Percentiles rank a stretch among this genome's conserved stretches.
Conservation (phyloP, 2,888 invertebrate species). For the Bugulina stolonifera region DNA sequence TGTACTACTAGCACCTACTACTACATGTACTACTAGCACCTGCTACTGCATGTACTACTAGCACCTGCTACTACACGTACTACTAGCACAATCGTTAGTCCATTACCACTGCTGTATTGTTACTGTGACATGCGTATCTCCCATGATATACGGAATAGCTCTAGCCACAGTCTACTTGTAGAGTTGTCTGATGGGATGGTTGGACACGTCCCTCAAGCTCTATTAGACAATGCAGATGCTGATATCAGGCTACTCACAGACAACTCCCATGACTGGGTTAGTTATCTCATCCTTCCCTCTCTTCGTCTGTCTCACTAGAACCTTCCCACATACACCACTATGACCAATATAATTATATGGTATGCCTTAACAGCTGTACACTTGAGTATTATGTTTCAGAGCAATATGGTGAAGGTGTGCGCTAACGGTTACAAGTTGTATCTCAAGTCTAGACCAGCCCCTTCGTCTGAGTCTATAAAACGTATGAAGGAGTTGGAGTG, state of each 20-base stretch:
- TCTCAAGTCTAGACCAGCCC: conserved; percentile 74
- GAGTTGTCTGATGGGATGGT: conserved; percentile 16
- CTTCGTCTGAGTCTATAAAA: conserved; percentile 81
- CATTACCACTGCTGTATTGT: no score
- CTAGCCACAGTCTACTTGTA: background rate
- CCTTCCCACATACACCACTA: background rate
- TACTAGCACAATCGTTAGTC: no score
- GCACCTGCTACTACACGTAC: no score
- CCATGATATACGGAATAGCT: no score
- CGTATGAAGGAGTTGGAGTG: conserved; percentile 64
- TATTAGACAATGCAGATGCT: conserved; percentile 72
- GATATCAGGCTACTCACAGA: conserved; percentile 21
- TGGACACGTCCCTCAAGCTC: conserved; percentile 73
- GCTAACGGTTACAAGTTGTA: conserved; percentile 88
- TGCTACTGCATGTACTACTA: no score
- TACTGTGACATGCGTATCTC: no score
- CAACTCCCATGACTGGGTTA: conserved; percentile 23
- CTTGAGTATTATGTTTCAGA: conserved; percentile 55
- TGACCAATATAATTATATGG: background rate
- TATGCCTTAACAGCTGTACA: background rate
- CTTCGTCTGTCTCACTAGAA: background rate
- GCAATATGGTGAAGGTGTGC: conserved; percentile 66
- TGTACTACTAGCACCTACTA: no score
- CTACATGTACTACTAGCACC: no score
- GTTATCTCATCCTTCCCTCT: background rate